These are phyloP conservation scores for Neocrepidodera transversa DNA, from an alignment of 2,888 invertebrate species.

Conservation along the genomic window DNA sequence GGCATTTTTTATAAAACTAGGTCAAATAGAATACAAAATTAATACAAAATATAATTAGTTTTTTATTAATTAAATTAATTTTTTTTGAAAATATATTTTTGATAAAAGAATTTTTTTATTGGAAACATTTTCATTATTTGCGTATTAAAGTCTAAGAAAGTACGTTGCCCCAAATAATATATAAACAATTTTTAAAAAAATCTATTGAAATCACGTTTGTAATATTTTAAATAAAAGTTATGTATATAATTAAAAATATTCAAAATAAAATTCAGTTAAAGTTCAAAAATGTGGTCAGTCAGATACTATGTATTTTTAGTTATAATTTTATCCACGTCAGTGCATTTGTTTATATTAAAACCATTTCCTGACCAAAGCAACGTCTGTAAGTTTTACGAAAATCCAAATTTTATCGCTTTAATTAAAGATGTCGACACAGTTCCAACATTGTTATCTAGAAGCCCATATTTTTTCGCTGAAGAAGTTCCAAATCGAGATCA, in stretches of 20 bases:
- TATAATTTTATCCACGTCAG: conserved; percentile 12
- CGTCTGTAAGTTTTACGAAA: conserved; percentile 29
- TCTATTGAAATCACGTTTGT: conserved; percentile 9
- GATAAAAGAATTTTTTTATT: too few relatives aligned
- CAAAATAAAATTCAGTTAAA: conserved; percentile 6
- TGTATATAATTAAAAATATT: conserved; percentile 16
- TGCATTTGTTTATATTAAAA: conserved; percentile 7
- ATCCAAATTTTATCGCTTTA: conserved; percentile 22
- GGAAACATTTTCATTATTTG: too few relatives aligned
- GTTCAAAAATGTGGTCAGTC: conserved; percentile 25
- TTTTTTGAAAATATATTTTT: too few relatives aligned
- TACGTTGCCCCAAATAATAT: conserved; percentile 1
- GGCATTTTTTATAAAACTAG: too few relatives aligned
- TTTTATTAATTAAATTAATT: too few relatives aligned
- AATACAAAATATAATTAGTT: too few relatives aligned
- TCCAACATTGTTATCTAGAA: conserved; percentile 1
- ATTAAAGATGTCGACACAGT: background rate
- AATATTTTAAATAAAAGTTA: background rate
- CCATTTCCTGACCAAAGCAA: background rate
- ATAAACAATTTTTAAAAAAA: background rate
- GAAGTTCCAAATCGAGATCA: background rate
- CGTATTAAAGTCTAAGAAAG: too few relatives aligned
- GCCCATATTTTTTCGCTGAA: conserved; percentile 16
- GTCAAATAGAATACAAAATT: too few relatives aligned
- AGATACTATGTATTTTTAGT: conserved; percentile 19